phyloP scores from a whole-genome alignment of 2,113 vertebrate species.

The Micronisus gabar region DNA sequence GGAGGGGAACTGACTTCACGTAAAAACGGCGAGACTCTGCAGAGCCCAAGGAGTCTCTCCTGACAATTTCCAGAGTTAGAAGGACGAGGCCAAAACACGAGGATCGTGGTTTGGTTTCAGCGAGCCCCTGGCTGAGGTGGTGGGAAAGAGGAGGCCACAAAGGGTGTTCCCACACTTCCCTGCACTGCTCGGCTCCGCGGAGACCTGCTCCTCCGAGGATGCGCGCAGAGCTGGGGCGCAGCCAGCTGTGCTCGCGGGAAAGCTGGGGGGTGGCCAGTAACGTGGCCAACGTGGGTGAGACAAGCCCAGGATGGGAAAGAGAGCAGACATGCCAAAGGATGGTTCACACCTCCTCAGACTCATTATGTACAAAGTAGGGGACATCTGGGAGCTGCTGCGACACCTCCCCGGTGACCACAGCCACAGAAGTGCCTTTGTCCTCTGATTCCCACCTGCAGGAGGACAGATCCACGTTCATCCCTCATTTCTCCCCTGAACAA shows the following conservation, averaged over 20 bases:
- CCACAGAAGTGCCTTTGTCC: background rate
- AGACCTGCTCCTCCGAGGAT: background rate
- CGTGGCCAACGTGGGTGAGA: background rate
- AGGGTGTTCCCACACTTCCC: background rate
- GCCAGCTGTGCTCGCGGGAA: background rate
- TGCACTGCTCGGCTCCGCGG: background rate
- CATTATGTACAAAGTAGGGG: background rate
- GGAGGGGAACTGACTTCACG: background rate
- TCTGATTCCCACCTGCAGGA: background rate
- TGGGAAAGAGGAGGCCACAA: background rate
- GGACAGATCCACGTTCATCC: background rate
- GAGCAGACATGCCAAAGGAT: background rate
- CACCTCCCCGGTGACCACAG: background rate
- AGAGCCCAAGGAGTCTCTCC: background rate
- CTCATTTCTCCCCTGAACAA: background rate
- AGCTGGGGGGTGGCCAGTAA: background rate
- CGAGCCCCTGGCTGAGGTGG: background rate
- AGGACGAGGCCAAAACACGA: background rate
- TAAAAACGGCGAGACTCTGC: background rate
- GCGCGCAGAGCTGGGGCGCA: background rate
- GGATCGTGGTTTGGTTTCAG: rapidly evolving
- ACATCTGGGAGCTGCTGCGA: background rate
- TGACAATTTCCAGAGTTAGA: background rate
- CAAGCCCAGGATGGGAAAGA: background rate
- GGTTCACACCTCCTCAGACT: background rate